Evolutionary conservation across 2,113 vertebrate genomes (phyloP), one percentile per base, ranked within the genome.

Genomic region (Dicaeum eximium): DNA sequence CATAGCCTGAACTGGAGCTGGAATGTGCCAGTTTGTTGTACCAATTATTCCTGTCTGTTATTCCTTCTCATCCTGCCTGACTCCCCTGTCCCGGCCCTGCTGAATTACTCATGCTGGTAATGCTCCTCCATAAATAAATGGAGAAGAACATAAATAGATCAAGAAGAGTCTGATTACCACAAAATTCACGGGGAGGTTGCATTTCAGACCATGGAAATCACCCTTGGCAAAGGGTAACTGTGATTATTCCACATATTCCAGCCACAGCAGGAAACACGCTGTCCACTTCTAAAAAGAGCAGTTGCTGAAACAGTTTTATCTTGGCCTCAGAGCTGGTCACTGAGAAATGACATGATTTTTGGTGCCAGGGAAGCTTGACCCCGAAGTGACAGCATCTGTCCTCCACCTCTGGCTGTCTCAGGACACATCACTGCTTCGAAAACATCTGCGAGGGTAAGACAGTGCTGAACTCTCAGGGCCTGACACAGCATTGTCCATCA

Each of bases 31-130:
- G 5, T 28, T 35, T 79, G 1, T 50, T 81, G 22, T 74, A 38
- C 8, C 44, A 66, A 0, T 62, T 66, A n/a, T n/a, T 67, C 15
- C 13, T 61, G 0, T 37, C 38, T 70, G 15, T 30, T 57, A 37
- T 33, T 67, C 30, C 19, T 70, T 14, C 53, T 25, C 60, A 48
- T n/a, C 78, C 71, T 23, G 6, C 58, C 65, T 18, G 27, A 53
- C 31, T 83, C 19, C 11, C 17, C 38, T 8, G 11, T 47, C 62
- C 38, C 2, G 1, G 15, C 37, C 28, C 33, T 6, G 4, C 33
- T 31, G 61, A 47, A 60, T 74, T 66, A 31, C 27, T 79, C 20
- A 11, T 53, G 44, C 75, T 80, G 53, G 13, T 60, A 56, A 56
- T 48, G 57, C 40, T 86, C 47, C 53, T 54, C 58, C 58, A 48